Base-by-base conservation (phyloP, 2,113 vertebrate genomes). In the Chionodraco myersi region DNA sequence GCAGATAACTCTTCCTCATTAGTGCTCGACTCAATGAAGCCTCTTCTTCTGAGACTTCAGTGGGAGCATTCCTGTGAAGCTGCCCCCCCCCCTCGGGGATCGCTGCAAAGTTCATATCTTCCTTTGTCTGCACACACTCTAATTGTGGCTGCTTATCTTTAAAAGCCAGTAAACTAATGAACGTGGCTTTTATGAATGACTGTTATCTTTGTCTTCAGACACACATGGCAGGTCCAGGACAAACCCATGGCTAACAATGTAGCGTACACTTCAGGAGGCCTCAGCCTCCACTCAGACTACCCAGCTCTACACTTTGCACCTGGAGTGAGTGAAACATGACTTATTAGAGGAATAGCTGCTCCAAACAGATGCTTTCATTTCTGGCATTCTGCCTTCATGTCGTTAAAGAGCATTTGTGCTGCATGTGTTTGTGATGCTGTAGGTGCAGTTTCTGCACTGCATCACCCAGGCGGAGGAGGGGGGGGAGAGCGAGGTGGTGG, bases 381-480 rank as follows among this genome's bases (percentile, higher is more conserved):
- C 65, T 34, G 71, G 63, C 51, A 41, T 41, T 53, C n/a, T 15
- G 52, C 14, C 71, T 63, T 76, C 21, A 36, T 23, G n/a, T 12
- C 1, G 0, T 73, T 23, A 60, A 2, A 66, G 3, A 73, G 45
- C 62, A 54, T 81, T 48, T 83, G 63, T 49, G 47, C 4, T 9
- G 16, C 45, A 18, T 18, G 62, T 68, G 61, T 77, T 54, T 56
- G 48, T 18, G 18, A 3, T 30, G 51, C 70, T 34, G 0, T 82
- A 99, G 98, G 95, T 99, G 77, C 98, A 99, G 76, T 94, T 99
- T 52, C 95, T 99, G 69, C 98, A 99, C 34, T 99, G 97, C 75
- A 94, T 99, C 92, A 94, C 92, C 57, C 96, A 97, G 93, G 96
- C 97, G 0, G 80, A 85, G 58, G 77, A 91, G 14, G 97, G 98